Evolutionary conservation across 2,113 vertebrate species (phyloP), one percentile per base, ranked within the genome.

Genomic region (Sigmodon hispidus): DNA sequence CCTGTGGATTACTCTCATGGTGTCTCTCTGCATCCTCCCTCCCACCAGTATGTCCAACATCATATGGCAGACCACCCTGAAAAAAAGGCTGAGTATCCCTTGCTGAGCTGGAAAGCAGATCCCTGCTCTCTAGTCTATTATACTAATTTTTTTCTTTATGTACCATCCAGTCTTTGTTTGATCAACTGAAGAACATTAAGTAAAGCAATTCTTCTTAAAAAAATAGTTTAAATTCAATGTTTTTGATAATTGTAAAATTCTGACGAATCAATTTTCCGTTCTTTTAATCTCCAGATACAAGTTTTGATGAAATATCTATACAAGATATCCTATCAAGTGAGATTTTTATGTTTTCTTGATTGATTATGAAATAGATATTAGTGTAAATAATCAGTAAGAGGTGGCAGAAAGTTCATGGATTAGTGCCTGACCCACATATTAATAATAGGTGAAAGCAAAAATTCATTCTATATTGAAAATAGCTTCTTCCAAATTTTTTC

Each of bases 221-320:
- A 87, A 96, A 72, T 36, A 92, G 40, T 83, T 96, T 89, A 91
- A 92, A 80, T 75, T 63, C 26, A 88, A 81, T 1, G 16, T 40
- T 31, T 72, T 36, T 16, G 57, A 40, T 29, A 50, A 93, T 89
- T 45, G 50, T 22, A 81, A 81, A 63, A 90, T 90, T 17, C 26
- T 52, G 0, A 76, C 63, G 94, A 84, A 65, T 13, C 6, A 8
- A 40, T 59, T 89, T 91, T 93, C 45, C 86, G 17, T 83, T 72
- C 11, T 19, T 80, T 77, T 86, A 87, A 6, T 4, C 19, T 63
- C 43, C 59, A 94, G 59, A 31, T 50, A 12, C 12, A 92, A 83
- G 31, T 67, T 57, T 45, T 29, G 3, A 15, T 89, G 31, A 87
- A 87, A 70, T 86, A 70, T 72, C 50, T 91, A 4, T 40, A 36